Percentiles rank a stretch among this genome's conserved stretches.
Evolutionary conservation across 2,888 invertebrate species (phyloP).

Genomic region (Eugnorisma glareosa): DNA sequence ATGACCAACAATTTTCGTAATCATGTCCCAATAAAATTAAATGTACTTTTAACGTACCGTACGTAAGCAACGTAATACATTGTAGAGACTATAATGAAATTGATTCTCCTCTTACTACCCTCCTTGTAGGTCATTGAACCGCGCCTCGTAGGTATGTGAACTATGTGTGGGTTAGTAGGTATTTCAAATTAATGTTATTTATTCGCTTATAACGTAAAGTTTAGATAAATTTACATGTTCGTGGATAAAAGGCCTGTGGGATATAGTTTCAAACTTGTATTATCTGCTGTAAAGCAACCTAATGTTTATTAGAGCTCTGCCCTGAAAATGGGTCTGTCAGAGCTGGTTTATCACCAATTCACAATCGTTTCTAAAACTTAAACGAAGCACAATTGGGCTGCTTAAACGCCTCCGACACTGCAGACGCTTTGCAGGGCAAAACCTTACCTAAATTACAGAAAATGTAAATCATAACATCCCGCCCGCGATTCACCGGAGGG

Average conservation of each 20-base stretch:
- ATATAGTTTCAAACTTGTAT: not conserved
- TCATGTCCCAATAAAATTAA: conserved; percentile 10
- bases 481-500: not conserved
- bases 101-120: conserved; percentile 25
- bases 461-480: not conserved
- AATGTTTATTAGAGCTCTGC: not conserved
- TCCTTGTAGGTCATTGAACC: conserved; percentile 24
- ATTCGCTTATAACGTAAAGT: conserved; percentile 8
- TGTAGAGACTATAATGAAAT: conserved; percentile 40
- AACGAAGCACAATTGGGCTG: not conserved
- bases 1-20: conserved; percentile 20
- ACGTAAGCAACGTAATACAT: conserved; percentile 33
- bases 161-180: not conserved
- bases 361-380: not conserved
- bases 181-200: not conserved
- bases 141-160: not conserved
- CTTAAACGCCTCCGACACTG: not conserved
- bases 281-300: not conserved
- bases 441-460: not conserved
- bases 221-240: not conserved
- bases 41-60: conserved; percentile 40
- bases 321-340: not conserved
- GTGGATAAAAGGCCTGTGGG: not conserved
- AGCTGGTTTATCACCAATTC: no score
- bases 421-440: not conserved